Conservation (phyloP, 2,888 invertebrate species). For the Achlya flavicornis region DNA sequence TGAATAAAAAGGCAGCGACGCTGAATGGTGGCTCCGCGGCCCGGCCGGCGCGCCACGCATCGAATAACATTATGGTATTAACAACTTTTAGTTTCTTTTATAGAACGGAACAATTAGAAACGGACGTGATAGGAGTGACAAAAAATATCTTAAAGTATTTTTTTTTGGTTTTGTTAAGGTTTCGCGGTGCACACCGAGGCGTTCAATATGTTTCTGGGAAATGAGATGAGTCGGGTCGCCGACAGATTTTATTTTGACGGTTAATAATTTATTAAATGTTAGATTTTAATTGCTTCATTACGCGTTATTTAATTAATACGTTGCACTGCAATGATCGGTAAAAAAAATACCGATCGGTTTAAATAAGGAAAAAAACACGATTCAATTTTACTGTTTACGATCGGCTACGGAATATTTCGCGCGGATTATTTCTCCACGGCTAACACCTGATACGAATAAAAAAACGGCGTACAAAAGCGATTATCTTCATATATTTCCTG, state of each 20-base stretch:
- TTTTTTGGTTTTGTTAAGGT: conserved; percentile 44
- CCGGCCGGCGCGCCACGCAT: conserved; percentile 51
- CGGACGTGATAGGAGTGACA: conserved; percentile 67
- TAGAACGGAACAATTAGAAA: conserved; percentile 71
- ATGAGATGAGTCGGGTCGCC: conserved; percentile 37
- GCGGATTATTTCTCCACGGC: conserved; percentile 25
- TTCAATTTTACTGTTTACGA: background rate
- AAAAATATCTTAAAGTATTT: conserved; percentile 60
- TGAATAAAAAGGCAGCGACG: conserved; percentile 50
- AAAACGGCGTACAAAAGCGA: conserved; percentile 28
- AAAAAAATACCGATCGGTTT: background rate
- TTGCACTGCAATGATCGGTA: background rate
- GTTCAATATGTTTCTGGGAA: conserved; percentile 47
- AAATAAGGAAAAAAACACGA: conserved; percentile 3
- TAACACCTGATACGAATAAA: conserved; percentile 26
- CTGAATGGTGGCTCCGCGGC: conserved; percentile 42
- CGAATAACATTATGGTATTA: conserved; percentile 75
- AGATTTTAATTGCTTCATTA: conserved; percentile 1
- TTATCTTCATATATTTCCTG: conserved; percentile 36
- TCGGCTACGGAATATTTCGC: conserved; percentile 13
- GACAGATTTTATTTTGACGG: conserved; percentile 37
- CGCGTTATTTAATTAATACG: background rate
- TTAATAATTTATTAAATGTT: conserved; percentile 10
- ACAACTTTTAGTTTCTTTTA: conserved; percentile 64
- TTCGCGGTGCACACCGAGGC: conserved; percentile 26